phyloP scores from a whole-genome alignment of 2,888 invertebrate species.

The Nipponacmea schrenckii region DNA sequence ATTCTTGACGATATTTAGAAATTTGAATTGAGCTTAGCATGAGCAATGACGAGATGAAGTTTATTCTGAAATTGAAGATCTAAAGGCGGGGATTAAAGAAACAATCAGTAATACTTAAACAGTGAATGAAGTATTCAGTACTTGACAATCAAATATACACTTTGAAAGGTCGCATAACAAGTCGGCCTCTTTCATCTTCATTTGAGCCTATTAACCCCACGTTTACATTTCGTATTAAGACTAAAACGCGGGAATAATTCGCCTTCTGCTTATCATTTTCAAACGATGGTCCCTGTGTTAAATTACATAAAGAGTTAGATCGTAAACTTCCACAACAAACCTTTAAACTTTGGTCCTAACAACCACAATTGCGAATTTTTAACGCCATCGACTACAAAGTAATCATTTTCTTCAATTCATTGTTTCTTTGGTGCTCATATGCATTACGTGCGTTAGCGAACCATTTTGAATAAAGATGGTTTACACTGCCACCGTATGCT shows the following conservation, averaged over 20 bases:
- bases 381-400: too few relatives aligned
- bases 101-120: neutral
- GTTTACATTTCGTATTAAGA: constrained; percentile 17
- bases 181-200: constrained; percentile 14
- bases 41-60: neutral
- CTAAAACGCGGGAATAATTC: constrained; percentile 3
- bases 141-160: neutral
- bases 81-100: neutral
- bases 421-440: too few relatives aligned
- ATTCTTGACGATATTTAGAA: neutral
- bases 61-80: constrained; percentile 1
- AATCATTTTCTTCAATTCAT: too few relatives aligned
- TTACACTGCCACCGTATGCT: too few relatives aligned
- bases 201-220: constrained; percentile 16
- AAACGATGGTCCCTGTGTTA: neutral
- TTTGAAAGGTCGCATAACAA: constrained; percentile 6
- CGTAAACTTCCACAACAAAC: too few relatives aligned
- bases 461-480: too few relatives aligned
- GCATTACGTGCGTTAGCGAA: too few relatives aligned
- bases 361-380: too few relatives aligned
- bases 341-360: too few relatives aligned
- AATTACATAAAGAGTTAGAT: neutral
- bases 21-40: neutral
- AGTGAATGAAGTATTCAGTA: neutral
- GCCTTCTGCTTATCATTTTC: constrained; percentile 7